A percentile compares a stretch with the other conserved stretches of the same genome.
Conservation (phyloP, 1,140 invertebrate genomes). For the Drosophila pectinifera region DNA sequence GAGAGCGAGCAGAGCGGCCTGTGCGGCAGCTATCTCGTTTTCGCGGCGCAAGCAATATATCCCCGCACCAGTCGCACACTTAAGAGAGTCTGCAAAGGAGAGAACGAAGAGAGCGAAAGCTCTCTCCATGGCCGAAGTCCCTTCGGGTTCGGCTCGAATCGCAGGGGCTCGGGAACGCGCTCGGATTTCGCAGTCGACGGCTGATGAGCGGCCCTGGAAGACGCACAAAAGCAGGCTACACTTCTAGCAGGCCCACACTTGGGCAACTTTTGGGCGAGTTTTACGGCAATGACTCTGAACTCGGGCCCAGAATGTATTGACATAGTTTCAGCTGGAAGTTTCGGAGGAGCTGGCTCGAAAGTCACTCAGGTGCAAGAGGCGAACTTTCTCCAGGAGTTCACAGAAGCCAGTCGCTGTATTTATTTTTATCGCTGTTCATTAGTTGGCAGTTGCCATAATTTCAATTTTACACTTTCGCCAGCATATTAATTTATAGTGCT, state of each 20-base stretch:
- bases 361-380: constrained; percentile 63
- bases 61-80: constrained; percentile 24
- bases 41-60: constrained; percentile 75
- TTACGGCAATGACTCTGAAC: constrained; percentile 44
- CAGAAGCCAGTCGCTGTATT: constrained; percentile 44
- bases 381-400: constrained; percentile 59
- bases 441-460: constrained; percentile 75
- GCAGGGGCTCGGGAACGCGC: not conserved
- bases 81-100: constrained; percentile 62
- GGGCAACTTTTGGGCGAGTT: constrained; percentile 28
- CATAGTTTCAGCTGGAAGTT: constrained; percentile 51
- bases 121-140: constrained; percentile 7
- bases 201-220: constrained; percentile 6
- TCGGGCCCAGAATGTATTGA: constrained; percentile 57
- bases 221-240: constrained; percentile 34
- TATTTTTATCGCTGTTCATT: constrained; percentile 80
- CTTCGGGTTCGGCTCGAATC: constrained; percentile 10
- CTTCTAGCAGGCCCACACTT: constrained; percentile 10
- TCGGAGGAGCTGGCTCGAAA: constrained; percentile 38
- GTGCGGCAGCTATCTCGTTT: constrained; percentile 17
- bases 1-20: constrained; percentile 52
- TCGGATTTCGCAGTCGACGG: constrained; percentile 31
- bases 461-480: constrained; percentile 63
- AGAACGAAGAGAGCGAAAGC: constrained; percentile 49
- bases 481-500: constrained; percentile 38